Conservation (phyloP, 1,140 invertebrate genomes). For the Neodiprion pinetum region DNA sequence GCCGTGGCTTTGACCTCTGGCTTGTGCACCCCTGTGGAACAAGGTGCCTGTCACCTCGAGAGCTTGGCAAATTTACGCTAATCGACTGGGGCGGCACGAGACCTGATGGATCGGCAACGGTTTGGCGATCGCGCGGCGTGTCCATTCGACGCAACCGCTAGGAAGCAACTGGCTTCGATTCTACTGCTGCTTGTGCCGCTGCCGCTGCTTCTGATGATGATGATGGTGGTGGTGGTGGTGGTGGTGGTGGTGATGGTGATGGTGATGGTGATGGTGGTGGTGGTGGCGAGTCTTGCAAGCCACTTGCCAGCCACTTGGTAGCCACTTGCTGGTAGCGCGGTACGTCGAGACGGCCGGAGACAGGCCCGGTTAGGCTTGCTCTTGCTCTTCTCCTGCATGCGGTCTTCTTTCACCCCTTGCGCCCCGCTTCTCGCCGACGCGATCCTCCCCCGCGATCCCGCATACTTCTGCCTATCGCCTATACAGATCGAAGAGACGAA, state of each 20-base stretch:
- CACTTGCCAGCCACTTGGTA: neutral
- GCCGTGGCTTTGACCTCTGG: conserved; percentile 19
- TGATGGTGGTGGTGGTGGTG: neutral
- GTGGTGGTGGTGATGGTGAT: neutral
- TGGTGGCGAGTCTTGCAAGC: neutral
- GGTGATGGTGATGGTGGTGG: neutral
- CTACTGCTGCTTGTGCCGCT: neutral
- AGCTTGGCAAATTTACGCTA: no score
- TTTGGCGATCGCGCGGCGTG: conserved; percentile 18
- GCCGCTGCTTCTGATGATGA: neutral
- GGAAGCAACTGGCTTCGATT: conserved; percentile 43
- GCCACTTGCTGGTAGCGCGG: neutral
- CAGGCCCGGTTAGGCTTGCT: neutral
- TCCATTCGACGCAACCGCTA: conserved; percentile 48
- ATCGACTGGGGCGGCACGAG: neutral
- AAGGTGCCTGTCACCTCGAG: conserved; percentile 21
- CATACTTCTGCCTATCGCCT: neutral
- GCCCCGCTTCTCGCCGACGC: neutral
- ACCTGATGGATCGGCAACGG: neutral
- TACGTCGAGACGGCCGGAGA: neutral
- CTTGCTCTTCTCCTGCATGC: conserved; percentile 1
- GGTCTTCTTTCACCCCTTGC: neutral
- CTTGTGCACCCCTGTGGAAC: conserved; percentile 26
- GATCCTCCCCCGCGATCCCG: neutral
- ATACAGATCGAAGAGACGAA: neutral